Evolutionary conservation across 2,888 invertebrate species (phyloP).

Genomic region (Mythimna ferrago): DNA sequence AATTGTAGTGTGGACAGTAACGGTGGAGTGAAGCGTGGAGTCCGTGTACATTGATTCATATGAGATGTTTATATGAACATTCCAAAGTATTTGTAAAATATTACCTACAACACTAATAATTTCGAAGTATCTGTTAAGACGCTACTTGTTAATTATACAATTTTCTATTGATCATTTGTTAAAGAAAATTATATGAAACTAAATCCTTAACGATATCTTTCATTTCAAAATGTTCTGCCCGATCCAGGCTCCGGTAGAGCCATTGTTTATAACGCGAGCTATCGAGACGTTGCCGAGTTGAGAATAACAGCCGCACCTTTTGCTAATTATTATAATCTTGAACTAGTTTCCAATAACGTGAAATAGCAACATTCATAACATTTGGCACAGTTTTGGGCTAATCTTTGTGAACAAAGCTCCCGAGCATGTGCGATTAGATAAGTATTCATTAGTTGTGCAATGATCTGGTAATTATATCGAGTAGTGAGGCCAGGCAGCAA

Average conservation of each 20-base stretch:
- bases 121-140: conserved; percentile 90
- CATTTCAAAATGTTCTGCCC: conserved; percentile 58
- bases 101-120: conserved; percentile 90
- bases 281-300: conserved; percentile 36
- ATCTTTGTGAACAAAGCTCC: conserved; percentile 52
- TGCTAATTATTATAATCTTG: conserved; percentile 86
- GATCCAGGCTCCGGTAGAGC: conserved; percentile 29
- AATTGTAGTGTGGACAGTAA: conserved; percentile 60
- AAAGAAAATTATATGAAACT: conserved; percentile 91
- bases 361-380: conserved; percentile 61
- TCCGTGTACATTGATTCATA: conserved; percentile 83
- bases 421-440: conserved; percentile 59
- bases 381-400: conserved; percentile 47
- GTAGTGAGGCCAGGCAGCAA: conserved; percentile 55
- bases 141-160: conserved; percentile 91
- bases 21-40: conserved; percentile 64
- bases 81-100: conserved; percentile 91
- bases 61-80: conserved; percentile 90
- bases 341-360: conserved; percentile 81
- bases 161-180: conserved; percentile 91
- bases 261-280: conserved; percentile 45
- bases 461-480: conserved; percentile 50
- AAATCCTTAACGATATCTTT: conserved; percentile 88
- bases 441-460: conserved; percentile 63
- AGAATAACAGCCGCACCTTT: conserved; percentile 68